Conservation (phyloP, 2,797 vertebrate genomes). For the Lates japonicus region DNA sequence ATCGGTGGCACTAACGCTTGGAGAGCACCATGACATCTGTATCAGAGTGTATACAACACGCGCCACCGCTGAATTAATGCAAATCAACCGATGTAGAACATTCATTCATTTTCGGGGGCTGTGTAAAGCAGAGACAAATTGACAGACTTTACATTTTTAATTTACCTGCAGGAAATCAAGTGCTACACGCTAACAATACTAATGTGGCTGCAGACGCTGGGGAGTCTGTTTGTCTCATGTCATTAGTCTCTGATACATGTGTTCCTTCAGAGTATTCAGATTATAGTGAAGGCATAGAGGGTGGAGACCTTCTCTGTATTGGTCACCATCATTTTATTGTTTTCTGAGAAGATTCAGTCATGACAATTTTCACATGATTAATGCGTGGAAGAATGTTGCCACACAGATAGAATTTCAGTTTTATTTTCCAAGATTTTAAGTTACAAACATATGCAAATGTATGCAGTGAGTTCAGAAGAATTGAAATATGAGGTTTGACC, state of each 20-base stretch:
- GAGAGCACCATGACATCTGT: slow-evolving; percentile 61
- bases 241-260: slow-evolving; percentile 28
- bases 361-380: too few relatives aligned
- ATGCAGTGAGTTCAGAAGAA: too few relatives aligned
- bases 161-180: slow-evolving; percentile 67
- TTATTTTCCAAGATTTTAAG: too few relatives aligned
- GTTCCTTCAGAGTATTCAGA: slow-evolving; percentile 9
- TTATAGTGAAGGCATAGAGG: not conserved
- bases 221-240: slow-evolving; percentile 23
- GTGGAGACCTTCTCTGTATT: not conserved
- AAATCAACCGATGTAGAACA: slow-evolving; percentile 62
- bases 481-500: too few relatives aligned
- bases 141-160: slow-evolving; percentile 67
- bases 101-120: slow-evolving; percentile 39
- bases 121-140: slow-evolving; percentile 51
- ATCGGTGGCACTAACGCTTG: slow-evolving; percentile 42
- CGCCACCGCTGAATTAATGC: slow-evolving; percentile 44
- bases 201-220: slow-evolving; percentile 39
- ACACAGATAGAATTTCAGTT: too few relatives aligned
- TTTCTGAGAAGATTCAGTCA: not conserved
- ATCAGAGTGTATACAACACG: slow-evolving; percentile 30
- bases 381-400: too few relatives aligned
- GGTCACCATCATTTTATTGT: not conserved
- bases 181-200: slow-evolving; percentile 20
- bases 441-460: too few relatives aligned